Evolutionary conservation across 2,888 invertebrate species (phyloP), one percentile per base, ranked within the genome.

Genomic region (Osmoderma eremita): DNA sequence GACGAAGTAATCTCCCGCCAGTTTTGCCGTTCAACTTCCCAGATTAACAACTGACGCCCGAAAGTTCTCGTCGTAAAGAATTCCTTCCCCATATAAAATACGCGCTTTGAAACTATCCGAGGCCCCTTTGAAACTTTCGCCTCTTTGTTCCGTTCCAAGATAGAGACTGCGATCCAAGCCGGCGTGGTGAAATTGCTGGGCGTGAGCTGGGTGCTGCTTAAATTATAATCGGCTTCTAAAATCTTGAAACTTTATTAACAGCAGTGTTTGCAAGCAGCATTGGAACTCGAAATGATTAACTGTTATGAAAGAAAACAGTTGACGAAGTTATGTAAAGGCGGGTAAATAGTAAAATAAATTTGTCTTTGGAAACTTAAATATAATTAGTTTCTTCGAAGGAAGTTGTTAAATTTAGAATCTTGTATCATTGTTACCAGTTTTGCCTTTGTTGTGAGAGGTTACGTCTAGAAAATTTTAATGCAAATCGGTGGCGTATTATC

Each of bases 1-100:
- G 4, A 18, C 53, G 53, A 53, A 53, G 38, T 53, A 38, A 53
- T 53, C 15, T 53, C 36, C 53, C 12, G 36, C 17, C 36, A 8
- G 13, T 10, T 15, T 17, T 53, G 3, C 45, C 18, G 17, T 45
- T 17, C 8, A 18, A 15, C 1, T 45, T 45, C 10, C 15, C 8
- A 13, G 45, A 45, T 48, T 48, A 48, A 45, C 45, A 45, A 17
- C 17, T 6, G 17, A 18, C 48, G 18, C 18, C 20, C 18, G 48
- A 10, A n/a, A 48, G 20, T 48, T 48, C 10, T 20, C 20, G 12
- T 20, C 48, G 10, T 48, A 6, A 17, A 15, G 20, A 20, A 48
- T 12, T 4, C 6, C 48, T 20, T 8, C 17, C 10, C 18, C n/a
- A 42, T 48, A 48, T 48, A 48, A 18, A 20, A 48, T 48, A 18